Conservation (phyloP, 2,113 vertebrate species). For the Carassius carassius region DNA sequence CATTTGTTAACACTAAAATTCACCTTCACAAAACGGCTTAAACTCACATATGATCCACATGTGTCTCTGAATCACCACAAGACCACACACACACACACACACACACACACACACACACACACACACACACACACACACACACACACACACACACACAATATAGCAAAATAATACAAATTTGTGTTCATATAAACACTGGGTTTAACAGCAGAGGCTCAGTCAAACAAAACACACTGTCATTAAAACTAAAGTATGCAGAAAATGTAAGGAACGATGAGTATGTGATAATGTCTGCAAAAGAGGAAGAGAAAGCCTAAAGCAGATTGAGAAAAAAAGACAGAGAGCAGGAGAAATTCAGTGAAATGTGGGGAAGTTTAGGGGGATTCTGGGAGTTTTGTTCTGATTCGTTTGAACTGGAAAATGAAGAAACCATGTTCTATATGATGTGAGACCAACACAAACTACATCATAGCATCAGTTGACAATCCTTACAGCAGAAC, state of each 20-base stretch:
- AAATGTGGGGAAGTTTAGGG: not conserved
- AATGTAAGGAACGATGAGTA: not conserved
- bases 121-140: slow-evolving; percentile 14
- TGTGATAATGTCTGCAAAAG: not conserved
- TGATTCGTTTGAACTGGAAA: not conserved
- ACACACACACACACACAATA: not conserved
- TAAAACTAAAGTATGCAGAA: not conserved
- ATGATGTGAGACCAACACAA: not conserved
- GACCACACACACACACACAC: slow-evolving; percentile 58
- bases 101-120: slow-evolving; percentile 11
- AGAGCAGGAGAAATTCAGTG: not conserved
- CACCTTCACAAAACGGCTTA: slow-evolving; percentile 58
- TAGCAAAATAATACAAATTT: not conserved
- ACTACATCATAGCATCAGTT: not conserved
- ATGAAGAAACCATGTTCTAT: not conserved
- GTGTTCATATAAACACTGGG: not conserved
- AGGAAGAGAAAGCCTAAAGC: not conserved
- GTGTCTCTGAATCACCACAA: slow-evolving; percentile 54
- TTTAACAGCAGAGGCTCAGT: not conserved
- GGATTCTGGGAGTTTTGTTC: not conserved
- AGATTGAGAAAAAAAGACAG: not conserved
- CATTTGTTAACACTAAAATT: slow-evolving; percentile 62
- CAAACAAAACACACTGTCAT: slow-evolving; percentile 6
- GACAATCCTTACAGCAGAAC: not conserved
- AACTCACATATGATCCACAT: slow-evolving; percentile 66